Evolutionary conservation across 2,888 invertebrate genomes (phyloP).

Genomic region (Hemaris fuciformis): DNA sequence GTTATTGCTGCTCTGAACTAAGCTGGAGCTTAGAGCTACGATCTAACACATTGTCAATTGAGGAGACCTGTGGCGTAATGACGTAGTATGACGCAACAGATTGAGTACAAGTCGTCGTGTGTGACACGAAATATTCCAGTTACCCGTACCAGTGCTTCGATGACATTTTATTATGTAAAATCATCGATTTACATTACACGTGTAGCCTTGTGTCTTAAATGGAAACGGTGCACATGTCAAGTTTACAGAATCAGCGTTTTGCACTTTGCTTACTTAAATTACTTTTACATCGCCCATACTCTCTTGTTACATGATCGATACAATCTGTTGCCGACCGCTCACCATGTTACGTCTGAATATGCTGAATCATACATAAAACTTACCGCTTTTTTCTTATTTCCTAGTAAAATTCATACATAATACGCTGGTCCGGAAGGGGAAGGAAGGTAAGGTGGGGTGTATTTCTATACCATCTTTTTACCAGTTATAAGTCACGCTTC

Average conservation of each 20-base stretch:
- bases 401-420: too few relatives aligned
- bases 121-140: background rate
- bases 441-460: too few relatives aligned
- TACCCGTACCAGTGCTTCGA: conserved; percentile 19
- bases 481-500: too few relatives aligned
- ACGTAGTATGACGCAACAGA: too few relatives aligned
- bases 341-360: background rate
- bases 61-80: too few relatives aligned
- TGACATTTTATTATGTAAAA: conserved; percentile 41
- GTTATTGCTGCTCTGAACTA: too few relatives aligned
- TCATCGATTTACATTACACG: conserved; percentile 52
- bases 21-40: too few relatives aligned
- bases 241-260: conserved; percentile 26
- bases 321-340: conserved; percentile 26
- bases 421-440: too few relatives aligned
- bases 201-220: conserved; percentile 67
- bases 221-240: conserved; percentile 30
- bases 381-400: background rate
- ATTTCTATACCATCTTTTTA: too few relatives aligned
- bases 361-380: background rate
- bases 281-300: conserved; percentile 12
- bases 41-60: too few relatives aligned
- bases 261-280: conserved; percentile 9
- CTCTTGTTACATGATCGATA: conserved; percentile 31
- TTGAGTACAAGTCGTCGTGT: too few relatives aligned